Conservation (phyloP, 2,113 vertebrate genomes). For the Tragelaphus strepsiceros region DNA sequence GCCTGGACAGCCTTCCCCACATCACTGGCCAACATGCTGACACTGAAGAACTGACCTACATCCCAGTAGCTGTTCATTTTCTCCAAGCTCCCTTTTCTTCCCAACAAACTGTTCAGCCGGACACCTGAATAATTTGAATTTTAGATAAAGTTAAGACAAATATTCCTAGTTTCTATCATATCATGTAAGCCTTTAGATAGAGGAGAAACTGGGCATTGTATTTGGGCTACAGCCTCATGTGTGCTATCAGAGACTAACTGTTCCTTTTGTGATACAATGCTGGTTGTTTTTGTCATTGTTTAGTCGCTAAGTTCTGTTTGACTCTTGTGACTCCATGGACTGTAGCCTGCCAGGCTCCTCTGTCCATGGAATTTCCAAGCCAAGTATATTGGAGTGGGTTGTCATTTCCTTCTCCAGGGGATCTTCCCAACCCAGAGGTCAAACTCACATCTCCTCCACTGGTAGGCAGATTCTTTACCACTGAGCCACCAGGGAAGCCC, state of each 20-base stretch:
- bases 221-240: background rate
- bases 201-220: background rate
- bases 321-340: background rate
- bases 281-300: background rate
- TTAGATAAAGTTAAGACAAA: slow-evolving; percentile 38
- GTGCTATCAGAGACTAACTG: background rate
- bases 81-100: slow-evolving; percentile 94
- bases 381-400: background rate
- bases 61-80: slow-evolving; percentile 99
- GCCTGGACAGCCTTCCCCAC: slow-evolving; percentile 93
- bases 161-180: background rate
- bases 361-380: background rate
- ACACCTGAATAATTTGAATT: slow-evolving; percentile 84
- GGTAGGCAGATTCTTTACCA: background rate
- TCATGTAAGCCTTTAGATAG: background rate
- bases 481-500: background rate
- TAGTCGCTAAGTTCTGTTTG: background rate
- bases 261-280: background rate
- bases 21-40: slow-evolving; percentile 93
- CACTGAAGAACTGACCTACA: slow-evolving; percentile 93
- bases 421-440: background rate
- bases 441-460: background rate
- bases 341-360: background rate
- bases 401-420: background rate
- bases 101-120: slow-evolving; percentile 91